A percentile compares a stretch with the other conserved stretches of the same genome.
phyloP scores from a whole-genome alignment of 2,113 vertebrate genomes.

The Rousettus leschenaultii region DNA sequence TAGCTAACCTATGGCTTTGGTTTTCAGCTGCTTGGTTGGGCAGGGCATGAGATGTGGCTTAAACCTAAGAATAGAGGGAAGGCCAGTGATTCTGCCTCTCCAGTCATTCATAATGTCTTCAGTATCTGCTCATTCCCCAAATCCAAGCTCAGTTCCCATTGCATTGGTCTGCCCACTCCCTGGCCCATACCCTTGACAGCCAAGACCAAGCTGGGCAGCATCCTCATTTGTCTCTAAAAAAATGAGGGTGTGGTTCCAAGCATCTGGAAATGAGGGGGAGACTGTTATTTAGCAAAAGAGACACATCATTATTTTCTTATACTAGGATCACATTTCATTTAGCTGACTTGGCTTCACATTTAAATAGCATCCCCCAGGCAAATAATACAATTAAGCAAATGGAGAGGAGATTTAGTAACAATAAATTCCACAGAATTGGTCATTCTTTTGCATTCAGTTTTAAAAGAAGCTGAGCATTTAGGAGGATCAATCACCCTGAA shows the following conservation, averaged over 20 bases:
- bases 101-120: neutral
- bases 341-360: constrained; percentile 60
- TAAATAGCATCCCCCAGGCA: constrained; percentile 69
- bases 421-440: constrained; percentile 59
- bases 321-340: constrained; percentile 66
- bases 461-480: constrained; percentile 49
- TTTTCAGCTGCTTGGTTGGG: neutral
- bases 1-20: neutral
- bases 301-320: constrained; percentile 70
- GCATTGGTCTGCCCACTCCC: neutral
- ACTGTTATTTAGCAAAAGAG: constrained; percentile 62
- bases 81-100: neutral
- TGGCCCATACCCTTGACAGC: neutral
- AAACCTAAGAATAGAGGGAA: neutral
- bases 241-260: constrained; percentile 58
- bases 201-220: neutral
- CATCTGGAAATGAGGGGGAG: constrained; percentile 63
- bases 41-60: neutral
- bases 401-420: constrained; percentile 66
- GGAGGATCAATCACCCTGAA: constrained; percentile 40
- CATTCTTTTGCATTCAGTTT: constrained; percentile 57
- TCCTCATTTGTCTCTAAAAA: constrained; percentile 20
- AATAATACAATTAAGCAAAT: constrained; percentile 76
- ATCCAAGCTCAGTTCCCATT: neutral
- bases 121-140: neutral